Base-by-base conservation (phyloP, 2,797 vertebrate species). In the Thunnus albacares region DNA sequence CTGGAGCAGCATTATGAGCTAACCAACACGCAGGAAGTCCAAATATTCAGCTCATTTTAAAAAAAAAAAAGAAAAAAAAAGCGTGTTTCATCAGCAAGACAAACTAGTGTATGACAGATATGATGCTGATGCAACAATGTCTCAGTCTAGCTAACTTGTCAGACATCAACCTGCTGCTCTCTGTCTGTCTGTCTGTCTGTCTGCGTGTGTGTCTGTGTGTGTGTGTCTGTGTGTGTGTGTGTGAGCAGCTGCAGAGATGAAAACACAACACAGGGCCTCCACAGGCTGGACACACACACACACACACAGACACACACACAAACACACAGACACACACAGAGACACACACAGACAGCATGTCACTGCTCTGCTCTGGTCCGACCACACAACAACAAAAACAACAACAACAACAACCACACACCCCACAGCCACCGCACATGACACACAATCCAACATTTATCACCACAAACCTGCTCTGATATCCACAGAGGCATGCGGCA, bases 401-500 rank as follows among this genome's bases (percentile, higher is more conserved):
- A 45, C 47, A 51, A 51, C 47, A 18, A 47, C 18, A 49, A 62
- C 68, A 22, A 20, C 41, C 12, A 26, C 66, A 35, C 49, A 13
- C 28, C 6, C 30, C 51, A 6, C 53, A 26, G 3, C 14, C 61
- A 49, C 26, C 24, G 2, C 58, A 64, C 26, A 5, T 11, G 0
- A 3, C 64, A 45, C 71, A 51, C 61, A 68, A 41, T 65, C 4
- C 35, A 41, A 24, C 41, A 47, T 11, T 13, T 4, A 55, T 62
- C 20, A 3, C n/a, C 43, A 62, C 90, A 81, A 87, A 94, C 93
- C 94, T 94, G 93, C 64, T 87, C 64, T 77, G 67, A 75, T 64
- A 74, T 81, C 80, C 89, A 81, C 80, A 85, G 75, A 91, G 87
- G 71, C 89, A 94, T 94, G 94, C 94, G 92, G 87, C 58, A 77